Base-by-base conservation (phyloP, 2,113 vertebrate species). In the Gavialis gangeticus region DNA sequence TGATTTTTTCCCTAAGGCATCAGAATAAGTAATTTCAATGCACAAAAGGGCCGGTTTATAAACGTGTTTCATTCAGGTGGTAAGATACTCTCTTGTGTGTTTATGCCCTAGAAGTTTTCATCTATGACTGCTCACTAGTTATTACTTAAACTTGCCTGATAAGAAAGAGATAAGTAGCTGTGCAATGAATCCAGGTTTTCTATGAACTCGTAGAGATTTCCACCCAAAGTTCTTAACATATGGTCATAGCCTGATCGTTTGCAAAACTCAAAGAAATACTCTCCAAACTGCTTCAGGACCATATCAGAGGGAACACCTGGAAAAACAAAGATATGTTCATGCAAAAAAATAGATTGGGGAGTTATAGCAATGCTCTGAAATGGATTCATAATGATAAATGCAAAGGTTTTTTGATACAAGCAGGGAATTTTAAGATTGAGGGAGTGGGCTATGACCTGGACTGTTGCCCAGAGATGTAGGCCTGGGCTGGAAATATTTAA, bases 211-310 rank as follows among this genome's bases (percentile, higher is more conserved):
- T 97, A 98, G 6, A 98, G 97, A 93, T 98, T 98, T 88, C 98
- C 98, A 87, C 98, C 98, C 56, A 99, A 96, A 0, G 98, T 98
- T 91, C 98, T 97, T 92, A 99, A 97, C 98, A 98, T 98, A 85
- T 98, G 98, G 91, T 98, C 98, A 55, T 98, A 98, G 62, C 98
- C 98, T 11, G 98, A 98, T 66, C 96, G 97, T 93, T 98, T 98
- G 89, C 98, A 99, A 94, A 98, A 98, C 88, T 98, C 98, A 95
- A 98, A 98, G 97, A 98, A 98, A 95, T 98, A 98, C 87, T 98
- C 97, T 66, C 98, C 98, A 91, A 99, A 98, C 94, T 98, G 98
- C 76, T 94, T 98, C 93, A 98, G 94, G 88, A 98, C 97, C 46
- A 89, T 81, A 64, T 98, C 98, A 75, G 97, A 96, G 67, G 97